Conservation (phyloP, 92 coral and sea anemone species). For the Palythoa grandiflora region DNA sequence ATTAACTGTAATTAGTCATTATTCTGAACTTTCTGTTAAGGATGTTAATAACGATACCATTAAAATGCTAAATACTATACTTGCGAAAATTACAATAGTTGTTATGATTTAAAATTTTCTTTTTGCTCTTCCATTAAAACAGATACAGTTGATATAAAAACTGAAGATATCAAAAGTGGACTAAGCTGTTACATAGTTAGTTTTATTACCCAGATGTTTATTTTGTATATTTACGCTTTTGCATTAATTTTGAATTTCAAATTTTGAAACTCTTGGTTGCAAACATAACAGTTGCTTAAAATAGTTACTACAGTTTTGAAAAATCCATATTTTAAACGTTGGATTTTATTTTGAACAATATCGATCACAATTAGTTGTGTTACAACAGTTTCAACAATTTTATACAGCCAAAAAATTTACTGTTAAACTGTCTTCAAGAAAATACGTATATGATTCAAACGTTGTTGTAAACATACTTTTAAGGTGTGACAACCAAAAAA, state of each 20-base stretch:
- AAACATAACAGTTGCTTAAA: neutral
- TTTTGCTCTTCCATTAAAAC: neutral
- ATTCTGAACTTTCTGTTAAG: constrained; percentile 27
- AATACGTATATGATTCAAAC: neutral
- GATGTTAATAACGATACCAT: neutral
- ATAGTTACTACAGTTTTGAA: constrained; percentile 2
- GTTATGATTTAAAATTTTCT: neutral
- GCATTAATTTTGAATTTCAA: too few species aligned
- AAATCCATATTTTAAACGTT: constrained; percentile 5
- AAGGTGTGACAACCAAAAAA: constrained; percentile 11
- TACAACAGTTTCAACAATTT: constrained; percentile 31
- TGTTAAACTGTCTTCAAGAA: neutral
- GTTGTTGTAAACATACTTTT: constrained; percentile 6
- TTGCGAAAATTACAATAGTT: neutral
- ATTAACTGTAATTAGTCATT: neutral
- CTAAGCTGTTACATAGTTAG: neutral
- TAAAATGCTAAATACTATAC: neutral
- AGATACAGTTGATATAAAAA: neutral
- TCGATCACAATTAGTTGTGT: constrained; percentile 1
- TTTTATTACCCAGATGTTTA: too few species aligned
- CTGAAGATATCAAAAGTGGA: neutral
- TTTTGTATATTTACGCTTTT: too few species aligned
- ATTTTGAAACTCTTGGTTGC: too few species aligned
- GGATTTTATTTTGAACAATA: constrained; percentile 29
- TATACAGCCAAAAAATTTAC: neutral